Conservation (phyloP, 2,797 vertebrate genomes). For the Poecilia gillii region DNA sequence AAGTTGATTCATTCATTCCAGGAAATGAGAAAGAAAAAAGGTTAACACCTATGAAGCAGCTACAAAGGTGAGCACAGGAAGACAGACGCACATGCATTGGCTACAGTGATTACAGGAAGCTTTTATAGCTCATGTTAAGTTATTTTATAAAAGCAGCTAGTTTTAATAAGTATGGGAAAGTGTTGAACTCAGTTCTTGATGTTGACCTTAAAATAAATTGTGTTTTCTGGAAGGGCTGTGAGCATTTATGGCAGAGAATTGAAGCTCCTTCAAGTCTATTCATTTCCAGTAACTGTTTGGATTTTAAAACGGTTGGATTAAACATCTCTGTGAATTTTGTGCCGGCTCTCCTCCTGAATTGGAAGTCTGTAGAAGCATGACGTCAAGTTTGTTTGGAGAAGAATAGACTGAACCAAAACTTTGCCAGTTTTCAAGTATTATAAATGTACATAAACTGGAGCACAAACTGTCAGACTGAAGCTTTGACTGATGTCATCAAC, state of each 20-base stretch:
- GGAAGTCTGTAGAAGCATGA: constrained; percentile 31
- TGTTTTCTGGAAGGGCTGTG: constrained; percentile 35
- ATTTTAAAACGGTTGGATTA: constrained; percentile 37
- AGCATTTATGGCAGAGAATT: constrained; percentile 1
- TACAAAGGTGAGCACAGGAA: constrained; percentile 34
- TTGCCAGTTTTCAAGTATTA: constrained; percentile 12
- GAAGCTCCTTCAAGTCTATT: constrained; percentile 19
- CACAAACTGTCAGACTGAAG: neutral
- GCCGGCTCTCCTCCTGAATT: constrained; percentile 33
- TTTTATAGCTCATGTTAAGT: neutral
- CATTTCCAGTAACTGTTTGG: constrained; percentile 42
- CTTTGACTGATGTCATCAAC: neutral
- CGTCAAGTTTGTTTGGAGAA: constrained; percentile 19
- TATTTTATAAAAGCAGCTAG: neutral
- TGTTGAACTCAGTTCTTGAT: neutral
- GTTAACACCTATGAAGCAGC: constrained; percentile 58
- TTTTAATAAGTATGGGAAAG: constrained; percentile 4
- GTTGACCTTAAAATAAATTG: constrained; percentile 17
- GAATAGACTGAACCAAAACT: constrained; percentile 2
- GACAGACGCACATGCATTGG: neutral
- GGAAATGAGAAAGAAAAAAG: constrained; percentile 61
- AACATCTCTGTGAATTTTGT: constrained; percentile 6
- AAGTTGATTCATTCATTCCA: constrained; percentile 66
- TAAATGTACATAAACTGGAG: neutral
- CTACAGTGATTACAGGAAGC: neutral